Conservation (phyloP, 2,797 vertebrate species). For the Crenuchus spilurus region DNA sequence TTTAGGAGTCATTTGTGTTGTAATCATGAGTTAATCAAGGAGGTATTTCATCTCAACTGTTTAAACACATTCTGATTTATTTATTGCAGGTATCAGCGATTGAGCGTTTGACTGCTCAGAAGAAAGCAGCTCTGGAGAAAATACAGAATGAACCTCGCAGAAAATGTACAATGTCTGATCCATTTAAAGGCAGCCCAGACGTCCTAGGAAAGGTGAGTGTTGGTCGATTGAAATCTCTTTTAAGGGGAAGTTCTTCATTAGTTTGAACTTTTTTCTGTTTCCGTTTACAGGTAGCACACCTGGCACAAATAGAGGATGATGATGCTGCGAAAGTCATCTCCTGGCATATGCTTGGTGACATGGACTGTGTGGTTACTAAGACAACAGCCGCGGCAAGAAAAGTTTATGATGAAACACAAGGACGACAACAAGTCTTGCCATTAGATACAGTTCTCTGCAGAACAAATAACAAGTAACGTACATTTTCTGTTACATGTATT, state of each 20-base stretch:
- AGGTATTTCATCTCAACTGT: no score
- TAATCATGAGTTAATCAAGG: no score
- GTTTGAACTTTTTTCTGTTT: neutral
- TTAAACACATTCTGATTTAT: neutral
- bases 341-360: conserved; percentile 89
- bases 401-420: conserved; percentile 80
- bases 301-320: conserved; percentile 84
- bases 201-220: conserved; percentile 87
- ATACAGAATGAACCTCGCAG: conserved; percentile 75
- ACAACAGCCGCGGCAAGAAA: conserved; percentile 80
- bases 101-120: conserved; percentile 71
- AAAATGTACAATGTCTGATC: conserved; percentile 75
- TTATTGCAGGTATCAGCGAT: conserved; percentile 72
- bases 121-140: conserved; percentile 63
- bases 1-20: no score
- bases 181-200: conserved; percentile 75
- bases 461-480: conserved; percentile 77
- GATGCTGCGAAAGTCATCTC: conserved; percentile 87
- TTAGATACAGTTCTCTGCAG: conserved; percentile 83
- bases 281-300: conserved; percentile 82
- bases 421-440: conserved; percentile 87
- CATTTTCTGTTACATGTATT: no score
- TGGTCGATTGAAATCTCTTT: neutral
- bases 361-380: conserved; percentile 90
- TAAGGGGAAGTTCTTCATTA: neutral